Percentiles rank a stretch among this genome's conserved stretches.
Conservation (phyloP, 2,888 invertebrate species). For the Schrankia costaestrigalis region DNA sequence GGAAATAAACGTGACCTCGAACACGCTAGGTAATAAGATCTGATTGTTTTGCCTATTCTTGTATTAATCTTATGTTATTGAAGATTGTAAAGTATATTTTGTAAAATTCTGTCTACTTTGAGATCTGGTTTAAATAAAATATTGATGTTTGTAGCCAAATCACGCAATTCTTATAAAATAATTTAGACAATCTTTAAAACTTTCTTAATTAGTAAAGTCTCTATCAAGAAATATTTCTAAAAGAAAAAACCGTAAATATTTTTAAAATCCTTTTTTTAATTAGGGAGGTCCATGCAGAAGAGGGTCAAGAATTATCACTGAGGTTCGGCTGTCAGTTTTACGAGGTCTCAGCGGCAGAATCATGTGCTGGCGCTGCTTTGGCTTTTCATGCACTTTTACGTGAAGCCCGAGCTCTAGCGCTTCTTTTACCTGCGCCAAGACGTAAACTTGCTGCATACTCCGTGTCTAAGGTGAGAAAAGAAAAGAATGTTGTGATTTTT, state of each 20-base stretch:
- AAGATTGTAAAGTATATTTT: neutral
- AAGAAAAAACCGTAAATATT: too few species aligned
- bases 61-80: neutral
- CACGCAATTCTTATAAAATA: too few species aligned
- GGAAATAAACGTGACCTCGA: constrained; percentile 92
- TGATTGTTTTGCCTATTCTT: neutral
- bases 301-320: constrained; percentile 88
- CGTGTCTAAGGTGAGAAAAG: constrained; percentile 85
- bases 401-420: constrained; percentile 87
- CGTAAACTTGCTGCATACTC: constrained; percentile 88
- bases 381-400: constrained; percentile 88
- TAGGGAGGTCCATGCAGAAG: constrained; percentile 89
- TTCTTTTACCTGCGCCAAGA: constrained; percentile 84
- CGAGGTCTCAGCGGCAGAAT: constrained; percentile 92
- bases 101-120: too few species aligned
- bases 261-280: constrained; percentile 1
- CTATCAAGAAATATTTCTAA: too few species aligned
- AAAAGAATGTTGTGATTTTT: too few species aligned
- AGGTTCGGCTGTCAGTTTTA: constrained; percentile 91
- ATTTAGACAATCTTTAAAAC: too few species aligned
- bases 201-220: too few species aligned
- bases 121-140: too few species aligned
- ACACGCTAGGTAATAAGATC: constrained; percentile 83
- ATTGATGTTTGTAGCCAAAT: too few species aligned
- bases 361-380: constrained; percentile 88